Base-by-base conservation (phyloP, 2,888 invertebrate species). In the Ceraclea dissimilis region DNA sequence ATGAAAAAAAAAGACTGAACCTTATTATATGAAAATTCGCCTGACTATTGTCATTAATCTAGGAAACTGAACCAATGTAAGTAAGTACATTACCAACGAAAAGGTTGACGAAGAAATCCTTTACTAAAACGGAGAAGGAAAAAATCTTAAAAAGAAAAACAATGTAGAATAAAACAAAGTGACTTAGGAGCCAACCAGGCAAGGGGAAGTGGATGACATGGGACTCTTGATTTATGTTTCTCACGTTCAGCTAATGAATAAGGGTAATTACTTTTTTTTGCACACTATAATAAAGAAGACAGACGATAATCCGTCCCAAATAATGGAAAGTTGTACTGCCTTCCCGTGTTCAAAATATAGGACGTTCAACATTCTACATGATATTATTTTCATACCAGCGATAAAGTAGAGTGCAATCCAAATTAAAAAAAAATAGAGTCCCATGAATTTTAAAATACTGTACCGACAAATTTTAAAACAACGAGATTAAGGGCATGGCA, bases 171-270 rank as follows among this genome's bases (percentile, higher is more conserved):
- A 49, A 58, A 53, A 58, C 52, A 50, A 52, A 60, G 53, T 48
- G 18, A 52, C 43, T 56, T 50, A 20, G 58, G 54, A 58, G 57
- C 57, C 60, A 55, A 51, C 57, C 54, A 19, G 34, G 51, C 13
- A 26, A 26, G 49, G 49, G 49, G 54, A 49, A 51, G 52, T 33
- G 19, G 54, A 39, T 43, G 48, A 44, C 48, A 39, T 51, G 51
- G 56, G 44, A 51, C 51, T 49, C 54, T 53, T 61, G 61, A 61
- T 61, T 61, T 61, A 61, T 61, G 61, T 59, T 53, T 49, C 59
- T 61, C 59, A 61, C 61, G 61, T 61, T 61, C 59, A 54, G 52
- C 59, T 61, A 61, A 61, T 61, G 61, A 61, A 61, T 61, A 61
- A 61, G 61, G 61, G 59, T 59, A 61, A 61, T 61, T 61, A 61